phyloP scores from a whole-genome alignment of 1,140 invertebrate genomes.

The Bombus haemorrhoidalis region DNA sequence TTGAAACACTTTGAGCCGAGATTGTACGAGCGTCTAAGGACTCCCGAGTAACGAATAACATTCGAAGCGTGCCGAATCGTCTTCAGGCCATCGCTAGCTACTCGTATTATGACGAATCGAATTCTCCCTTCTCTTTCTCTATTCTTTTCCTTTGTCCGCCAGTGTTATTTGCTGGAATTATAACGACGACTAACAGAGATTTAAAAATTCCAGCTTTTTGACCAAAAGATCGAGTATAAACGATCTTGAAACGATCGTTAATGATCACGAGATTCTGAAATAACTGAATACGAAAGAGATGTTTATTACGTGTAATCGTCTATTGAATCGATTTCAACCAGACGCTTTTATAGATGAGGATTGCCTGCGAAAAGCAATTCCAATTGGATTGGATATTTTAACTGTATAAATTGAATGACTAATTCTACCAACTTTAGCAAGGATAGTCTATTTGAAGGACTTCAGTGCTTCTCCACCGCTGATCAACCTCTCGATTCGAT shows the following conservation, averaged over 20 bases:
- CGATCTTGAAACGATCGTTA: background rate
- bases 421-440: no score
- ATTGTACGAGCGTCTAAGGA: background rate
- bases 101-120: background rate
- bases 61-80: background rate
- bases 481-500: no score
- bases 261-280: background rate
- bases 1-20: background rate
- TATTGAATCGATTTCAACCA: no score
- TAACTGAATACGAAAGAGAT: background rate
- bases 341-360: no score
- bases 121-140: background rate
- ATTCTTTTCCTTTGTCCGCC: background rate
- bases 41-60: background rate
- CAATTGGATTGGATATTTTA: no score
- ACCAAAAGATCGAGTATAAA: constrained; percentile 11
- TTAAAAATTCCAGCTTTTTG: constrained; percentile 39
- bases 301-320: no score
- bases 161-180: constrained; percentile 63
- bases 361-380: no score
- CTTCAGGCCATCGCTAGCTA: background rate
- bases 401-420: no score
- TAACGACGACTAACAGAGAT: constrained; percentile 24
- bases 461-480: no score
- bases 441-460: no score